Conservation (phyloP, 2,113 vertebrate species). For the Ageneiosus marmoratus region DNA sequence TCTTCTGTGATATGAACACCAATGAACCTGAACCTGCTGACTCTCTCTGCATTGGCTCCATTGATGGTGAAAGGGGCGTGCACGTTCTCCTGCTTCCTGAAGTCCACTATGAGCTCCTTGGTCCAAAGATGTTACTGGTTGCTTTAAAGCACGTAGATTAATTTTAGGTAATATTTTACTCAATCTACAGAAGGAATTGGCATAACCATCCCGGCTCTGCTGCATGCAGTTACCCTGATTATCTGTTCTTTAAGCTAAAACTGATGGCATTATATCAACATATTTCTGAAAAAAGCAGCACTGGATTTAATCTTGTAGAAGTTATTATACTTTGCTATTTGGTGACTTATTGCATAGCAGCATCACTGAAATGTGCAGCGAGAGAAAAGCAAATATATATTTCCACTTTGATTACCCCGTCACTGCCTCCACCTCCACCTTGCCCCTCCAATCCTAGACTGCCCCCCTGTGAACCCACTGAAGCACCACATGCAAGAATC, state of each 20-base stretch:
- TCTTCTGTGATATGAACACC: no score
- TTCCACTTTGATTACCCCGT: not conserved
- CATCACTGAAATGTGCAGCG: not conserved
- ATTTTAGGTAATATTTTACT: no score
- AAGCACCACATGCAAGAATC: slow-evolving; percentile 4
- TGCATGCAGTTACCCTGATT: no score
- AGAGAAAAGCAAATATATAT: not conserved
- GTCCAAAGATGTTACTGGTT: no score
- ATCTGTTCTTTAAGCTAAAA: not conserved
- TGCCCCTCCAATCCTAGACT: slow-evolving; percentile 17
- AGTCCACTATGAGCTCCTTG: no score
- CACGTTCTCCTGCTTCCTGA: no score
- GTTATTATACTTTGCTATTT: not conserved
- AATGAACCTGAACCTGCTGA: no score
- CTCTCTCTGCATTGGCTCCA: no score
- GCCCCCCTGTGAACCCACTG: slow-evolving; percentile 42
- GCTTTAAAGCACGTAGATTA: no score
- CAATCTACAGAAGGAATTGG: no score
- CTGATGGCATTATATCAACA: not conserved
- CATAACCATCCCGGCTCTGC: no score
- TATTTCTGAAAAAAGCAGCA: not conserved
- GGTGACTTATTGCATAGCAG: not conserved
- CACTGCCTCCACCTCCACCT: not conserved
- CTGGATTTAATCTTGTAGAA: not conserved
- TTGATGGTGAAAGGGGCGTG: no score